phyloP scores from a whole-genome alignment of 2,888 invertebrate genomes.

The Ptilodon capucinus region DNA sequence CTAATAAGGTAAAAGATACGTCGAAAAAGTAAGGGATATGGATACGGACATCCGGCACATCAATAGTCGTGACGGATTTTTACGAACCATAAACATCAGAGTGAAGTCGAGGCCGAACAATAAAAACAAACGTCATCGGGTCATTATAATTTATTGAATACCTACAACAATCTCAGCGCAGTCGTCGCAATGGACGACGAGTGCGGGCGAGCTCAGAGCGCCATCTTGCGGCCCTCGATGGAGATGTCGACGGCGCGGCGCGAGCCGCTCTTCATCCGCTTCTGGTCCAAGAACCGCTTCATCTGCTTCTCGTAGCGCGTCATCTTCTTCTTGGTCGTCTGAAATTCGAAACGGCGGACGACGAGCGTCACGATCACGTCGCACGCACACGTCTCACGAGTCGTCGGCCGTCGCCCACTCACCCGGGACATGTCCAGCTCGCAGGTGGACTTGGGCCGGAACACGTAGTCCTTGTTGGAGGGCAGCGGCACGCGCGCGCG shows the following conservation, averaged over 20 bases:
- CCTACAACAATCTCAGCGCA: no score
- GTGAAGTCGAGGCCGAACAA: no score
- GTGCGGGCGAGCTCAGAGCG: slow-evolving; percentile 82
- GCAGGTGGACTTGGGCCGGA: slow-evolving; percentile 94
- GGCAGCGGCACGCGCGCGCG: slow-evolving; percentile 97
- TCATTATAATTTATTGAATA: not conserved
- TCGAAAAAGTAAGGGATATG: no score
- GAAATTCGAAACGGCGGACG: slow-evolving; percentile 30
- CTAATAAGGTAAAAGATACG: no score
- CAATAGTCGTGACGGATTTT: no score
- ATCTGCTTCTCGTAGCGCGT: slow-evolving; percentile 96
- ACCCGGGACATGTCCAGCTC: slow-evolving; percentile 93
- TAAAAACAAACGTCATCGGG: no score
- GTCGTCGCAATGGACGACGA: no score
- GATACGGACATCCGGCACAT: no score
- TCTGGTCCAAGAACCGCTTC: slow-evolving; percentile 94
- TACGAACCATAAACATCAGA: no score
- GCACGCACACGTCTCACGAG: not conserved
- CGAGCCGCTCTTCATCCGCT: slow-evolving; percentile 89
- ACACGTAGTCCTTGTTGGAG: slow-evolving; percentile 98
- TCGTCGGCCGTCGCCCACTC: slow-evolving; percentile 21
- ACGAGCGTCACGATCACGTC: not conserved
- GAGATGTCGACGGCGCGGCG: slow-evolving; percentile 96
- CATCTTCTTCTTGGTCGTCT: slow-evolving; percentile 91
- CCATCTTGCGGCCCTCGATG: slow-evolving; percentile 98